Evolutionary conservation across 2,797 vertebrate species (phyloP), one percentile per base, ranked within the genome.

Genomic region (Rhinogobio ventralis): DNA sequence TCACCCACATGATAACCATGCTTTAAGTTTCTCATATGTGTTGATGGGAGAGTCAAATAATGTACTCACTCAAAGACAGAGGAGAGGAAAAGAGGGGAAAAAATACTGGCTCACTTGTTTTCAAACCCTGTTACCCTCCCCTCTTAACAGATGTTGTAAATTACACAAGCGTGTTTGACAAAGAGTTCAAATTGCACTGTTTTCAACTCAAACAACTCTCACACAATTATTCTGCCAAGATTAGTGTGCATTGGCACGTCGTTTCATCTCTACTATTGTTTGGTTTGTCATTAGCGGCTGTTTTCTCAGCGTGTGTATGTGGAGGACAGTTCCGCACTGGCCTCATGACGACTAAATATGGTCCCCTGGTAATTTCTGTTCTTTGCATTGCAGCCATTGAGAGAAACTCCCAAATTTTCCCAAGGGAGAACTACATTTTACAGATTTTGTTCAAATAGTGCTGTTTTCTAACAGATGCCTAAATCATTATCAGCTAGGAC

Each of bases 221-320:
- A 96, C 92, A 94, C 96, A 96, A 96, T 96, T 96, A 96, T 94
- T 95, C 95, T 95, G 95, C 95, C 95, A 96, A 94, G 92, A 94
- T 95, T 94, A 95, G 94, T 95, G 92, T 94, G 92, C 93, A 90
- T 95, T 96, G 93, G 95, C 96, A 95, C 92, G 84, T 91, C 88
- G 90, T 93, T 94, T 93, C 90, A 90, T 92, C 94, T 94, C 94
- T 86, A 91, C 91, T 93, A 95, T 95, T 96, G 95, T 97, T 97
- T 97, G 96, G 94, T 92, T 96, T 96, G 95, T 96, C 96, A 96
- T 97, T 96, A 97, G 94, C 94, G 93, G 92, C 89, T 94, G 92
- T 94, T 94, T 94, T 93, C 91, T 91, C 90, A 92, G 78, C 87
- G 64, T 64, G 91, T 71, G 36, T 51, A 36, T 55, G 66, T 55